These are phyloP conservation scores for Ophioderma brevispina DNA, from an alignment of 35 echinoderm and acorn worm genomes.

Conservation along the genomic window DNA sequence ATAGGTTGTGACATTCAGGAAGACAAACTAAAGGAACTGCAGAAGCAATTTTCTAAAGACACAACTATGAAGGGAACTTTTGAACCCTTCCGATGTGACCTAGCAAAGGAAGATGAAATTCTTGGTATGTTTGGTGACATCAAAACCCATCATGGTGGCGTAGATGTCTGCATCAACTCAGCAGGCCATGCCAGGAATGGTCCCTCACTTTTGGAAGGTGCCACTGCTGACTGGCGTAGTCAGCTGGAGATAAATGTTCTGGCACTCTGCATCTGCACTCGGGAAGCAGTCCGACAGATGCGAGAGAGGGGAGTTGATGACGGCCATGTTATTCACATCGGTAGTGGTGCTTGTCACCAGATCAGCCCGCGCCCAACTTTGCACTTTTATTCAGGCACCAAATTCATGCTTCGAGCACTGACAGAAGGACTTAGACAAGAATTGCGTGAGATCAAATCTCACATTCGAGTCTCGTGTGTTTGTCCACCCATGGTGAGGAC, in stretches of 20 bases:
- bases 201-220: conserved; percentile 39
- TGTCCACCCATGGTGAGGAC: conserved; percentile 13
- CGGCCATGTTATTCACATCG: neutral
- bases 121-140: conserved; percentile 52
- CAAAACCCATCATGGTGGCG: conserved; percentile 48
- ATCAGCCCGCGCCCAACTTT: neutral
- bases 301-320: conserved; percentile 47
- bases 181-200: conserved; percentile 14
- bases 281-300: conserved; percentile 60
- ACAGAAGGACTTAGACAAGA: conserved; percentile 58
- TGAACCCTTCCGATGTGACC: conserved; percentile 45
- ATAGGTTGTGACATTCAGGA: neutral
- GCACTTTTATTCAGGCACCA: conserved; percentile 55
- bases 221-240: conserved; percentile 43
- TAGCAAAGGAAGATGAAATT: conserved; percentile 50
- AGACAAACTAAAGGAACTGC: neutral
- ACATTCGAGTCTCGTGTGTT: conserved; percentile 46
- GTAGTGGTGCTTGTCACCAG: conserved; percentile 18
- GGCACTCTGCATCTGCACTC: conserved; percentile 53
- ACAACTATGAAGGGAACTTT: neutral
- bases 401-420: conserved; percentile 46
- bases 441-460: conserved; percentile 35
- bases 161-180: conserved; percentile 73
- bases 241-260: conserved; percentile 55
- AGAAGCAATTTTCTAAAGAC: neutral